Conservation (phyloP, 2,113 vertebrate species). For the Rissa tridactyla region DNA sequence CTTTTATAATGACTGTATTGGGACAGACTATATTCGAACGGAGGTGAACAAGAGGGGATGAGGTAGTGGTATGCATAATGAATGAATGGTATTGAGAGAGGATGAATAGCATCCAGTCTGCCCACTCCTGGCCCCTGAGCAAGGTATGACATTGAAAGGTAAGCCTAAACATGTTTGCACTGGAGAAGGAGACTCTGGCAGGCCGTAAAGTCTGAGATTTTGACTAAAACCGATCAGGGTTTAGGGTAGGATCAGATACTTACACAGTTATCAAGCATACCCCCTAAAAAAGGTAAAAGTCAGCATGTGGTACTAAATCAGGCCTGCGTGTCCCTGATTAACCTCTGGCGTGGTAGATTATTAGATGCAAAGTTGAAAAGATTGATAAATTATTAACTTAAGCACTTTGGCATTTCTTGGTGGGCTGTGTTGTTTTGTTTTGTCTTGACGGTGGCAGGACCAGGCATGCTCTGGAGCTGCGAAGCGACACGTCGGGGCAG, state of each 20-base stretch:
- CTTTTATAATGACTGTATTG: not conserved
- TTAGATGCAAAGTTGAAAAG: slow-evolving; percentile 10
- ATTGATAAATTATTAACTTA: slow-evolving; percentile 40
- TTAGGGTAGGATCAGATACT: not conserved
- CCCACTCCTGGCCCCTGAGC: not conserved
- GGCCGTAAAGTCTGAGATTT: not conserved
- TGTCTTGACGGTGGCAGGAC: not conserved
- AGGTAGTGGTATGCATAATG: not conserved
- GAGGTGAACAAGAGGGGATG: not conserved
- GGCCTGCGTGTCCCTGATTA: not conserved
- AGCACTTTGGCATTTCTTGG: not conserved
- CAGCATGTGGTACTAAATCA: not conserved
- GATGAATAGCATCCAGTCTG: not conserved
- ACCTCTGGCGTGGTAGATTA: not conserved
- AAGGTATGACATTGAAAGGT: not conserved
- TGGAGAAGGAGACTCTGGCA: not conserved
- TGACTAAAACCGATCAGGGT: not conserved
- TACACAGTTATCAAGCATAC: accelerated
- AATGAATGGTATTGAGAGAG: not conserved
- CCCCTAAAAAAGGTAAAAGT: not conserved
- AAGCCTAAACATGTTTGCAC: not conserved
- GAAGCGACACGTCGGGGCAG: accelerated
- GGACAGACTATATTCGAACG: accelerated
- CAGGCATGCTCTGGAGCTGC: not conserved
- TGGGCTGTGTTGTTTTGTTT: not conserved